Evolutionary conservation across 2,888 invertebrate genomes (phyloP).

Genomic region (Eupithecia vulgata): DNA sequence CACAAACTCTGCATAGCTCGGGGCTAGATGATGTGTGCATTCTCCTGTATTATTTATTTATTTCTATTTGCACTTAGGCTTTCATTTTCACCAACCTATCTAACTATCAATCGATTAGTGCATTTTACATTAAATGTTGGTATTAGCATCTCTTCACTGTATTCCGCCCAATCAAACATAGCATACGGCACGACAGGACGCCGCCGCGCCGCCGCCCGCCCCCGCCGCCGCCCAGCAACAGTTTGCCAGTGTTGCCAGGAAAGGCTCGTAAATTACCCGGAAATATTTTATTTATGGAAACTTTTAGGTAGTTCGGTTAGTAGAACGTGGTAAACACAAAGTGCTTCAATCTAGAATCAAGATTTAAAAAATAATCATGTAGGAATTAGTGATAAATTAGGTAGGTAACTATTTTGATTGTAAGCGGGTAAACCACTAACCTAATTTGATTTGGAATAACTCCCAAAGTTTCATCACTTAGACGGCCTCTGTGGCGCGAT

Average conservation of each 20-base stretch:
- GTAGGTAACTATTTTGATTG: background rate
- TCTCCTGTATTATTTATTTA: no score
- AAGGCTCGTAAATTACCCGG: background rate
- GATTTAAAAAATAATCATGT: background rate
- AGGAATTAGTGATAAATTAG: background rate
- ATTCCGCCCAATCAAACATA: slow-evolving; percentile 46
- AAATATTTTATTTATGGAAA: background rate
- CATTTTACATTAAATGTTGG: slow-evolving; percentile 1
- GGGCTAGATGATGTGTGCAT: no score
- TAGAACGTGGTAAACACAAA: background rate
- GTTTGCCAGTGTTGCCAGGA: slow-evolving; percentile 66
- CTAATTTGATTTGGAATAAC: no score
- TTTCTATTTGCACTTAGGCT: no score
- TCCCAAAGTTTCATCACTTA: no score
- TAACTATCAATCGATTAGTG: no score
- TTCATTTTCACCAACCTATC: no score
- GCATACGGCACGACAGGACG: slow-evolving; percentile 41
- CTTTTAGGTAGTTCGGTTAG: background rate
- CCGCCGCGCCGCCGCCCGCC: slow-evolving; percentile 41
- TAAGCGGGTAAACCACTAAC: no score
- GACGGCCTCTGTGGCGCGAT: no score
- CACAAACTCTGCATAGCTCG: no score
- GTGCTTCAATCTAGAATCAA: background rate
- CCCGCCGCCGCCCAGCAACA: slow-evolving; percentile 73
- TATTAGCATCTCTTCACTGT: slow-evolving; percentile 54